Evolutionary conservation across 2,797 vertebrate species (phyloP).

Genomic region (Bryconaethiops microstoma): DNA sequence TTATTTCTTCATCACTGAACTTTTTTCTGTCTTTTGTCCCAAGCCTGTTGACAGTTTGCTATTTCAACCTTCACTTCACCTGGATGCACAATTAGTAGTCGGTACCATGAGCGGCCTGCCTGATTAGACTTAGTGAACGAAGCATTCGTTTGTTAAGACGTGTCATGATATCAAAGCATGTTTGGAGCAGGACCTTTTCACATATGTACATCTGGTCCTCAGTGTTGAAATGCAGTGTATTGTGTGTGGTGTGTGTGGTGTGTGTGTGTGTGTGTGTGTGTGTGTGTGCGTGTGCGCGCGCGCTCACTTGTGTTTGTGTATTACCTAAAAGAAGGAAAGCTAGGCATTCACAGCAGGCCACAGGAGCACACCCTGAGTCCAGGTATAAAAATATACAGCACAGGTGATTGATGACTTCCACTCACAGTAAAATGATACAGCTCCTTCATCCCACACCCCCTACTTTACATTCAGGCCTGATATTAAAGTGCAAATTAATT

Average conservation of each 20-base stretch:
- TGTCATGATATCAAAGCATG: too few relatives aligned
- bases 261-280: background rate
- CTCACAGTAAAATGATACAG: conserved; percentile 44
- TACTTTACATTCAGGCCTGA: conserved; percentile 28
- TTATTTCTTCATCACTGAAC: too few relatives aligned
- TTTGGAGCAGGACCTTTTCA: background rate
- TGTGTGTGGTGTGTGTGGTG: background rate
- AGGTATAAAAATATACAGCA: conserved; percentile 28
- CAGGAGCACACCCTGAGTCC: conserved; percentile 20
- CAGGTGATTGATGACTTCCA: conserved; percentile 51
- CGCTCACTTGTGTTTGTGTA: too few relatives aligned
- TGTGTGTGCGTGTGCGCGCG: background rate
- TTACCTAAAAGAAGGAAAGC: background rate
- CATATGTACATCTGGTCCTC: background rate
- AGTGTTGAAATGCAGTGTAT: too few relatives aligned
- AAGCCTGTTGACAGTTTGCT: too few relatives aligned
- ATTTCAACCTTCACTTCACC: too few relatives aligned
- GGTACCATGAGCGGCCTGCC: too few relatives aligned
- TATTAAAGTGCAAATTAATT: conserved; percentile 61
- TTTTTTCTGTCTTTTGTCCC: too few relatives aligned
- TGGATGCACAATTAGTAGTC: too few relatives aligned
- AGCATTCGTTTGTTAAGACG: too few relatives aligned
- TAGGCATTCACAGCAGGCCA: conserved; percentile 47
- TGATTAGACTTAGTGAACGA: too few relatives aligned
- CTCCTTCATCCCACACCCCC: background rate